phyloP scores from a whole-genome alignment of 2,113 vertebrate species.

The Thoracochromis brauschi region DNA sequence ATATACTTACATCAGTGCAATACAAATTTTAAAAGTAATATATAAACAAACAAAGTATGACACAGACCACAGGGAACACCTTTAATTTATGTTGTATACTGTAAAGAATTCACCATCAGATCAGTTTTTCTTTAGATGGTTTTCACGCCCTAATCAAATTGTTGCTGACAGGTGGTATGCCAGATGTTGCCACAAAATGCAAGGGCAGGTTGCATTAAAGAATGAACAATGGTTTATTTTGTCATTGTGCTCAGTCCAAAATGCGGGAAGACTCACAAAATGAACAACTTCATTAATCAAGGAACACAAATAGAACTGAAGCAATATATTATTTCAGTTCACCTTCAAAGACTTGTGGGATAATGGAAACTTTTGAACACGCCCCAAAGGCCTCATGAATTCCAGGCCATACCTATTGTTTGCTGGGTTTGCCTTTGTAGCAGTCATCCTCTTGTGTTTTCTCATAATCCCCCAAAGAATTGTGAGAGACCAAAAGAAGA shows the following conservation, averaged over 20 bases:
- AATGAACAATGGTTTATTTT: background rate
- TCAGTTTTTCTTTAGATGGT: background rate
- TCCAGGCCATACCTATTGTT: slow-evolving; percentile 8
- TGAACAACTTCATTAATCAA: background rate
- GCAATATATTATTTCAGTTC: background rate
- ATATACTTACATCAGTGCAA: background rate
- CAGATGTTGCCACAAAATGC: background rate
- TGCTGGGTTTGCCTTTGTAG: slow-evolving; percentile 24
- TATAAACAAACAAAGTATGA: background rate
- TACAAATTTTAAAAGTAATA: background rate
- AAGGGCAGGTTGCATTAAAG: background rate
- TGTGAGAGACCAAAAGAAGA: background rate
- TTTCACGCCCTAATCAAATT: background rate
- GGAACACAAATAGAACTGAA: background rate
- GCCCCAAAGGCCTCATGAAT: background rate
- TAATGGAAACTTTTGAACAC: background rate
- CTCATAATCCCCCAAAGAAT: slow-evolving; percentile 4
- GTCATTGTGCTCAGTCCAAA: background rate
- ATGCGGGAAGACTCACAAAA: background rate
- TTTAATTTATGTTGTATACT: background rate
- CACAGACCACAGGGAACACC: background rate
- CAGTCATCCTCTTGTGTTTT: background rate
- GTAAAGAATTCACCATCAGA: background rate
- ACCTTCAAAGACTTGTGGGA: background rate
- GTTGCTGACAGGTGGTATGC: background rate